Evolutionary conservation across 2,113 vertebrate genomes (phyloP), one percentile per base, ranked within the genome.

Genomic region (Cricetomys ansorgei): DNA sequence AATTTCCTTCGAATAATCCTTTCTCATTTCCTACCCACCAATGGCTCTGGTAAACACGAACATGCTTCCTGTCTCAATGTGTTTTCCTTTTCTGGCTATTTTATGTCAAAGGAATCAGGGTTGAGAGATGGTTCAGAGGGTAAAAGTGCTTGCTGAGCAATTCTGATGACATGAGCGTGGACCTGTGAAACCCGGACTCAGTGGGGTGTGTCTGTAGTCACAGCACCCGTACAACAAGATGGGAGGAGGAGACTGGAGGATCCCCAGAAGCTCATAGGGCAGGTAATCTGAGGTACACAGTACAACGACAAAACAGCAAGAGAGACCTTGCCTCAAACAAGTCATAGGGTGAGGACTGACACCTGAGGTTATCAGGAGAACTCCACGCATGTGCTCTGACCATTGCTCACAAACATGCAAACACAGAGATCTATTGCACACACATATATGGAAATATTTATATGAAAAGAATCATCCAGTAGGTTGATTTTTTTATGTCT

Each of bases 41-140:
- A 34, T 45, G 0, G 27, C 10, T 62, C 76, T 64, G 67, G 45
- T 21, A 88, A 73, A 19, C 29, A 45, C 15, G 27, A 34, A 65
- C 40, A 48, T 94, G 45, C 17, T 88, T 83, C 91, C 59, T 59
- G 45, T 73, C 48, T 95, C 67, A 93, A 48, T 73, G 75, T 25
- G 64, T 84, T 93, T 75, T 23, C 70, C 48, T 80, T 9, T 69
- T 67, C 64, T 79, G 55, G 55, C 88, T 79, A 73, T 93, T 96
- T 84, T 80, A 69, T 55, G n/a, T 90, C 72, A 75, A 81, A 81
- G 27, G 43, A 93, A 81, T 65, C 59, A 45, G 31, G 31, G 19
- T 34, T 50, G 3, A 37, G 62, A 86, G 64, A 50, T 53, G 48
- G 21, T 69, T 87, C 34, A 69, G 11, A 50, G 64, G 45, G 40